A percentile compares a stretch with the other conserved stretches of the same genome.
Conservation (phyloP, 1,140 invertebrate genomes). For the Drosophila mauritiana region DNA sequence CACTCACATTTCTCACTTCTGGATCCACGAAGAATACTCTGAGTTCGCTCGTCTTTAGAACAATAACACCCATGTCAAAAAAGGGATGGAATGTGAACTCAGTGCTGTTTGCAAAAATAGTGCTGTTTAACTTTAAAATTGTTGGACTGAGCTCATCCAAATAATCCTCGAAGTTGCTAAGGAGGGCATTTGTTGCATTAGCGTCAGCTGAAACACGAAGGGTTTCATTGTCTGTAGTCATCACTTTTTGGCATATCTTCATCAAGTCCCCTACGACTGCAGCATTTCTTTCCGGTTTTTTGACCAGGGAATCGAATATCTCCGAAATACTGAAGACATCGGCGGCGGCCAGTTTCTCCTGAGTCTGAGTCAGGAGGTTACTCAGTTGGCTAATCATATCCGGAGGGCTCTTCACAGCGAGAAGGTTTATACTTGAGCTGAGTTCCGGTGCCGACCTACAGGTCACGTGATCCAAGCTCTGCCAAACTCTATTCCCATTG, state of each 20-base stretch:
- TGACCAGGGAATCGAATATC: slow-evolving; percentile 43
- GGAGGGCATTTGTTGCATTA: slow-evolving; percentile 69
- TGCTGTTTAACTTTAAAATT: slow-evolving; percentile 36
- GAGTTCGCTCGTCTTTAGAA: slow-evolving; percentile 55
- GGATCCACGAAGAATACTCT: slow-evolving; percentile 81
- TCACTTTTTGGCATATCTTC: slow-evolving; percentile 57
- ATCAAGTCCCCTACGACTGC: slow-evolving; percentile 8
- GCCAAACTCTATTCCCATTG: slow-evolving; percentile 41
- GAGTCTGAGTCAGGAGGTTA: slow-evolving; percentile 20
- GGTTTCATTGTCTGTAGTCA: slow-evolving; percentile 51
- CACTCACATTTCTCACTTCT: slow-evolving; percentile 54
- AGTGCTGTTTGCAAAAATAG: background rate
- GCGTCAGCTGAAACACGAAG: slow-evolving; percentile 54
- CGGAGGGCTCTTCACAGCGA: slow-evolving; percentile 15
- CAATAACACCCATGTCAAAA: slow-evolving; percentile 50
- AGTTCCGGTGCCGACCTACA: slow-evolving; percentile 36
- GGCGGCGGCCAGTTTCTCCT: slow-evolving; percentile 43
- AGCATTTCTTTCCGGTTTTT: slow-evolving; percentile 20
- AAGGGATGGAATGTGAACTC: slow-evolving; percentile 31
- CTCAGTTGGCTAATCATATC: slow-evolving; percentile 21
- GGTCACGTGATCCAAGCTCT: slow-evolving; percentile 22
- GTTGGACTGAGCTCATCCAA: slow-evolving; percentile 56
- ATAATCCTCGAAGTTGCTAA: slow-evolving; percentile 67
- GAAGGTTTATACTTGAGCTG: slow-evolving; percentile 39
- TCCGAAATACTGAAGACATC: slow-evolving; percentile 61